Conservation (phyloP, 2,797 vertebrate genomes). For the Pagetopsis macropterus region DNA sequence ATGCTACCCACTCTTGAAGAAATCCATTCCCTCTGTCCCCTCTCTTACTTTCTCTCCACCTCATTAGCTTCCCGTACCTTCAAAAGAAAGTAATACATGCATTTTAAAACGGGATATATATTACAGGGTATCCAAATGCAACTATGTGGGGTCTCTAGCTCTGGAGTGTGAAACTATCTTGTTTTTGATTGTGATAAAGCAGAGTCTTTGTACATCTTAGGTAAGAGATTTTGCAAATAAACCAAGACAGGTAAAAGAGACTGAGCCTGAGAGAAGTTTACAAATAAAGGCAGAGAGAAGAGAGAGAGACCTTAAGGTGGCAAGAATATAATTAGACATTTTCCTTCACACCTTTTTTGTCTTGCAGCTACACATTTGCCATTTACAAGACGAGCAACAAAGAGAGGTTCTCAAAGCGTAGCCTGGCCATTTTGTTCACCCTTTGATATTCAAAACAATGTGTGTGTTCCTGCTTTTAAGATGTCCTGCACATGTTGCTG, state of each 20-base stretch:
- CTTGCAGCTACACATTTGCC: constrained; percentile 29
- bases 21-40: constrained; percentile 35
- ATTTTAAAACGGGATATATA: constrained; percentile 47
- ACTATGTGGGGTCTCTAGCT: constrained; percentile 6
- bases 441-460: constrained; percentile 11
- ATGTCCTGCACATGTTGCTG: constrained; percentile 3
- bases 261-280: neutral
- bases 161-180: neutral
- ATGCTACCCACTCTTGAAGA: constrained; percentile 50
- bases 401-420: constrained; percentile 15
- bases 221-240: neutral
- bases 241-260: neutral
- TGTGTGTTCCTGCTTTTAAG: neutral
- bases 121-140: constrained; percentile 21
- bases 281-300: neutral
- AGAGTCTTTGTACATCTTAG: neutral
- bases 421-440: constrained; percentile 20
- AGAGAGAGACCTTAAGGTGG: constrained; percentile 3
- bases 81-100: constrained; percentile 55
- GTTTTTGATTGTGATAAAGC: neutral
- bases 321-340: constrained; percentile 29
- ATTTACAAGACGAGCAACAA: constrained; percentile 21
- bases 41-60: constrained; percentile 46
- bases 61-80: constrained; percentile 72
- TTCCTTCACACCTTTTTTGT: constrained; percentile 31